Conservation (phyloP, 2,113 vertebrate genomes). For the Hippocampus abdominalis region DNA sequence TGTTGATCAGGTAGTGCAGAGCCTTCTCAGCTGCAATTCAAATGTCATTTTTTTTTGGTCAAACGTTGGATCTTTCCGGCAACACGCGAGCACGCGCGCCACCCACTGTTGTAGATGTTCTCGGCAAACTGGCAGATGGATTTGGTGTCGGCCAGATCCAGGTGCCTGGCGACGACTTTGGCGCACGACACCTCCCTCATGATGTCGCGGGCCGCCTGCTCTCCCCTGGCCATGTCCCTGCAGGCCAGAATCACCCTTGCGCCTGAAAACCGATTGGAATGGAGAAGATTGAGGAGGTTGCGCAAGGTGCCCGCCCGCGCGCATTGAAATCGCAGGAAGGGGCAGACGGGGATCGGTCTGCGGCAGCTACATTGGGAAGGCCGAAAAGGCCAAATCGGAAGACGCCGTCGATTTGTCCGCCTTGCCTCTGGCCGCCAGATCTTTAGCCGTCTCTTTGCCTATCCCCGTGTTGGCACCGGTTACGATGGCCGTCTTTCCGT, state of each 20-base stretch:
- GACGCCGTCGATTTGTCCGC: not conserved
- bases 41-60: not conserved
- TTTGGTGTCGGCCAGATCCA: conserved; percentile 72
- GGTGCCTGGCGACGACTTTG: conserved; percentile 60
- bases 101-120: conserved; percentile 69
- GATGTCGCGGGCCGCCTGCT: conserved; percentile 64
- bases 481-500: conserved; percentile 71
- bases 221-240: conserved; percentile 65
- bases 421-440: conserved; percentile 69
- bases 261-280: conserved; percentile 37
- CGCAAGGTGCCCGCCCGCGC: conserved; percentile 9
- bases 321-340: conserved; percentile 4
- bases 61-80: too few species aligned
- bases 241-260: conserved; percentile 70
- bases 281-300: not conserved
- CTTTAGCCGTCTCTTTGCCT: conserved; percentile 72
- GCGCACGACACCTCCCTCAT: conserved; percentile 53
- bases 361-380: not conserved
- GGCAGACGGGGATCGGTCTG: not conserved
- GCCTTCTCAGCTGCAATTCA: conserved; percentile 65
- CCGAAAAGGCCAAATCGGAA: not conserved
- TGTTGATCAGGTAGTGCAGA: conserved; percentile 72
- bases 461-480: conserved; percentile 71
- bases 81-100: not conserved
- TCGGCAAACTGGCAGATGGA: conserved; percentile 73